Evolutionary conservation across 2,113 vertebrate species (phyloP).

Genomic region (Tachycineta bicolor): DNA sequence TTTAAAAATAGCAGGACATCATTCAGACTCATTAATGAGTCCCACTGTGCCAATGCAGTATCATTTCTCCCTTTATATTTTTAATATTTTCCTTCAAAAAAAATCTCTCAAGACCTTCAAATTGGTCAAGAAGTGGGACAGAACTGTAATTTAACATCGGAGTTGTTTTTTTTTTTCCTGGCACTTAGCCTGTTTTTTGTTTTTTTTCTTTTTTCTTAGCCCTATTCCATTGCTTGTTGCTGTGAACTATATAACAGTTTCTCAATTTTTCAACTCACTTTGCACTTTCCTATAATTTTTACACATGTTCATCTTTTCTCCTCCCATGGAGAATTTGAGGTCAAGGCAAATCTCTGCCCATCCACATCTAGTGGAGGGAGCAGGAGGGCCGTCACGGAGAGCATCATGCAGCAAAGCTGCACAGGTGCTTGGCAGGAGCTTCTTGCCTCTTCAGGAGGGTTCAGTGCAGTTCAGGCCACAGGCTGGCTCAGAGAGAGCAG

Average conservation of each 20-base stretch:
- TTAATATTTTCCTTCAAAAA: slow-evolving; percentile 4
- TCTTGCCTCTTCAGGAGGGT: neutral
- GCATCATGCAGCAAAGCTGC: neutral
- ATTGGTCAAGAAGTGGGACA: slow-evolving; percentile 12
- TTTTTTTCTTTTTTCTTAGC: neutral
- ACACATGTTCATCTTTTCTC: neutral
- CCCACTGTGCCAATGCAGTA: neutral
- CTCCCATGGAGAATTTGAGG: neutral
- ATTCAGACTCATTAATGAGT: neutral
- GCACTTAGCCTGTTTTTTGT: neutral
- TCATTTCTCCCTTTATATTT: neutral
- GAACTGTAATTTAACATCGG: neutral
- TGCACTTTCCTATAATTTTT: neutral
- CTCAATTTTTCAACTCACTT: neutral
- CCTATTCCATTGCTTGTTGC: neutral
- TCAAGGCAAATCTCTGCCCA: neutral
- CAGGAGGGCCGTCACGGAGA: neutral
- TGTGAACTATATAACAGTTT: neutral
- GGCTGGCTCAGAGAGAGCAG: neutral
- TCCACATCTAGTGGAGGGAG: neutral
- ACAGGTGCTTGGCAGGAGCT: neutral
- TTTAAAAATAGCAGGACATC: neutral
- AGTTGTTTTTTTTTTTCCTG: neutral
- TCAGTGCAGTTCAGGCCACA: neutral
- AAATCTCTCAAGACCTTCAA: neutral